Base-by-base conservation (phyloP, 2,113 vertebrate genomes). In the Lepidothrix coronata region DNA sequence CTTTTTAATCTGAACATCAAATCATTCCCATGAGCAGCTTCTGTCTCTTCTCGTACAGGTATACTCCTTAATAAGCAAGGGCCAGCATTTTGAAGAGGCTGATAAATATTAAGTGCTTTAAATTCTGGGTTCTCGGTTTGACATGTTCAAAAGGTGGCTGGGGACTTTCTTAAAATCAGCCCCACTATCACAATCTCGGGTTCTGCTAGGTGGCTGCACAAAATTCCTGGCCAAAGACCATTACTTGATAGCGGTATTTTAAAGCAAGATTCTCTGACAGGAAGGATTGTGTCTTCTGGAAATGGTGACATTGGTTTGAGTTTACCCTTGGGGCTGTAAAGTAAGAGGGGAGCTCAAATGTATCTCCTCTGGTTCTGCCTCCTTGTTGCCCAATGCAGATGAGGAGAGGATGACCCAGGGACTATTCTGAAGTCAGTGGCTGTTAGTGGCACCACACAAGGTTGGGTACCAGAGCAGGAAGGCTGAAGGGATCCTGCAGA, bases 1-100 rank as follows among this genome's bases (percentile, higher is more conserved):
- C 49, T 93, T 92, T 88, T 91, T 49, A 84, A 83, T 91, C 72
- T 95, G 83, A 92, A 95, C 73, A 93, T 94, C 88, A 94, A 49
- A 78, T 92, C 41, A 48, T 84, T 90, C 65, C 90, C 72, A 35
- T 13, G 84, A 88, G 92, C 68, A 84, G 9, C 57, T 93, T 84
- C 72, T 85, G 30, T 31, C 48, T 92, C 61, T 86, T 94, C 46
- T 82, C 9, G 11, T 73, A 55, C 52, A 86, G 46, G 85, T 91
- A 49, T 52, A 66, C 39, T 88, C 43, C 87, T 94, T 80, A 80
- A 75, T 74, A 92, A 93, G 62, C 63, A 76, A 84, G 52, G 72
- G 14, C 27, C 48, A 86, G 52, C 52, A 52, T 86, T 96, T 90
- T 68, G 52, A 91, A 89, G 57, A 51, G 41, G 44, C 52, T 89